Base-by-base conservation (phyloP, 2,797 vertebrate genomes). In the Meriones psammophilus region DNA sequence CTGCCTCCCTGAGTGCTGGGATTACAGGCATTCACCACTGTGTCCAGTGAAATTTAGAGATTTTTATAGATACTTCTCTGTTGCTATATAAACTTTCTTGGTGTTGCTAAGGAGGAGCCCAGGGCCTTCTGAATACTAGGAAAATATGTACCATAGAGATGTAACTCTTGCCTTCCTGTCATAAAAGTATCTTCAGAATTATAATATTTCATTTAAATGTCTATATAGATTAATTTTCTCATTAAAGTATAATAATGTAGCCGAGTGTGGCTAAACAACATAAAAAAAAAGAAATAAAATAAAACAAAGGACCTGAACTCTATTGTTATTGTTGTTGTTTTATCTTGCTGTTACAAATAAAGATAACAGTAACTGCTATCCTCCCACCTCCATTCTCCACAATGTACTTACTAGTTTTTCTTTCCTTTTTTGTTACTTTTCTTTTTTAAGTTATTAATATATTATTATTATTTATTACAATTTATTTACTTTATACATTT, bases 161-260 rank as follows among this genome's bases (percentile, higher is more conserved):
- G 30, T 24, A 89, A 39, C 73, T 66, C 60, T 36, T 50, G 14
- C 13, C 39, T 77, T 64, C 60, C 18, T 91, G n/a, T 54, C 66
- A 69, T 84, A 92, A 85, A 89, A 56, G 78, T 92, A 36, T 77
- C 92, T 96, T 92, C 81, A 94, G 78, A 96, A 50, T 90, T 95
- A 80, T 1, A 56, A 4, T 86, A 86, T 94, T 80, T 93, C 28
- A 94, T 54, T 89, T 50, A 91, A 89, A 92, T 93, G 69, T 94
- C 93, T 91, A 10, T 24, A 77, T 79, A 83, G 58, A 42, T 97
- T 85, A 87, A 7, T 89, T 88, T 93, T 39, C 62, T 94, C 73
- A 79, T 60, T 84, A 78, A 81, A 95, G 78, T n/a, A 42, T 88
- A 42, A 9, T 60, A 66, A 42, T 60, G 56, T 50, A 50, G 50